phyloP scores from a whole-genome alignment of 2,113 vertebrate genomes.

The Macquaria ambigua region DNA sequence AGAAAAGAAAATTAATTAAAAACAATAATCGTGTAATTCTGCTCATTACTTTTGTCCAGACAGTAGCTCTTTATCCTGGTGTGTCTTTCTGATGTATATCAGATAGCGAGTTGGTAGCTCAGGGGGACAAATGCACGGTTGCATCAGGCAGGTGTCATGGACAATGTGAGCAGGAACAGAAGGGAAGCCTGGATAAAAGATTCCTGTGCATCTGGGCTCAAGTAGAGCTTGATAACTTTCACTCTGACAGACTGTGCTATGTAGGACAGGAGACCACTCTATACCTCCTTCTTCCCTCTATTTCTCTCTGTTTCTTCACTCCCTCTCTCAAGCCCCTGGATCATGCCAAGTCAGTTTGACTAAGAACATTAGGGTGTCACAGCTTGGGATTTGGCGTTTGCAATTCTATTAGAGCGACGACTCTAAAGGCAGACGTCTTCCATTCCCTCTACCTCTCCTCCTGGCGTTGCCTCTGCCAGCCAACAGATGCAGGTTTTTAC shows the following conservation, averaged over 20 bases:
- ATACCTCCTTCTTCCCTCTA: conserved; percentile 39
- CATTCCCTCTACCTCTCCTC: conserved; percentile 67
- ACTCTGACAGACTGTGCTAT: conserved; percentile 67
- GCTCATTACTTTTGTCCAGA: conserved; percentile 67
- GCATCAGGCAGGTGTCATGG: conserved; percentile 68
- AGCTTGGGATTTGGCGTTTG: conserved; percentile 79
- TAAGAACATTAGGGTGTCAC: conserved; percentile 83
- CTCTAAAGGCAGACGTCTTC: conserved; percentile 67
- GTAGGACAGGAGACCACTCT: conserved; percentile 66
- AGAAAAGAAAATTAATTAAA: conserved; percentile 78
- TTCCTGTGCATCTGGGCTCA: conserved; percentile 61
- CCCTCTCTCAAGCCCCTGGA: conserved; percentile 61
- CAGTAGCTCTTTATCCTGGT: conserved; percentile 62
- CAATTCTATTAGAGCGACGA: conserved; percentile 80
- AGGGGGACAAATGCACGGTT: conserved; percentile 45
- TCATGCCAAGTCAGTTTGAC: conserved; percentile 76
- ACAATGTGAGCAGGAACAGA: conserved; percentile 58
- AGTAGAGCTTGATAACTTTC: conserved; percentile 60
- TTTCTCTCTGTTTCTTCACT: conserved; percentile 49
- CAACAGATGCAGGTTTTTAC: conserved; percentile 81
- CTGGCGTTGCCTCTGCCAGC: conserved; percentile 68
- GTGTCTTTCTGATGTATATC: conserved; percentile 66
- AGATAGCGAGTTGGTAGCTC: conserved; percentile 48
- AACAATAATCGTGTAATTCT: conserved; percentile 76
- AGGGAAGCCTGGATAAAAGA: conserved; percentile 62